Percentiles rank a stretch among this genome's conserved stretches.
Conservation (phyloP, 2,113 vertebrate genomes). For the Elanoides forficatus region DNA sequence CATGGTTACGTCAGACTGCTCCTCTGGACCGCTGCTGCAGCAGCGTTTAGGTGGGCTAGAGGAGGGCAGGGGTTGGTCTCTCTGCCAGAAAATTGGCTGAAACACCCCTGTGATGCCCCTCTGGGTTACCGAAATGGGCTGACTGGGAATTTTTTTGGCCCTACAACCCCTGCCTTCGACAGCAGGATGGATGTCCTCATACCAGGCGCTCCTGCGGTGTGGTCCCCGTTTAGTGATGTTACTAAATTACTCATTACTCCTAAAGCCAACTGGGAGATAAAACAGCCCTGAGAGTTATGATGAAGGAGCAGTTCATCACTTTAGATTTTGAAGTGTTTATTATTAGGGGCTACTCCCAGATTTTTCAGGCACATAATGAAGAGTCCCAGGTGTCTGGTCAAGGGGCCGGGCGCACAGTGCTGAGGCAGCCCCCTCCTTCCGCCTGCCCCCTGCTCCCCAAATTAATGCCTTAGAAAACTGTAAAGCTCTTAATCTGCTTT, state of each 20-base stretch:
- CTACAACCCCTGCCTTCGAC: accelerated
- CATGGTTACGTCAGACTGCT: accelerated
- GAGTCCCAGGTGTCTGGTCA: not conserved
- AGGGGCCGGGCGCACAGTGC: not conserved
- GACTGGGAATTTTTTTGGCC: not conserved
- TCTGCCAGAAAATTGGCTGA: not conserved
- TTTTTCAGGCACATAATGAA: not conserved
- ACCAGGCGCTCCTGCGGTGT: not conserved
- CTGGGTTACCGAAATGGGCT: not conserved
- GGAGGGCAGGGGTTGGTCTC: not conserved
- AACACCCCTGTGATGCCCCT: not conserved
- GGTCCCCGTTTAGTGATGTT: not conserved
- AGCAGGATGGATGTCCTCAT: not conserved
- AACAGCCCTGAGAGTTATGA: not conserved
- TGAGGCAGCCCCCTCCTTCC: not conserved
- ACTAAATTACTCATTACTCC: not conserved
- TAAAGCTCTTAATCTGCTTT: slow-evolving; percentile 48
- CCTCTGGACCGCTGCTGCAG: not conserved
- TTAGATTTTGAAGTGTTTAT: not conserved
- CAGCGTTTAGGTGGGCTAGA: not conserved
- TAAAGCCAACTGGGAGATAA: not conserved
- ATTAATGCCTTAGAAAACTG: slow-evolving; percentile 35
- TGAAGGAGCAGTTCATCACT: not conserved
- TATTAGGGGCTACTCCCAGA: not conserved
- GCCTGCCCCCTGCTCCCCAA: not conserved